phyloP scores from a whole-genome alignment of 2,888 invertebrate species.

The Dynastes grantii region DNA sequence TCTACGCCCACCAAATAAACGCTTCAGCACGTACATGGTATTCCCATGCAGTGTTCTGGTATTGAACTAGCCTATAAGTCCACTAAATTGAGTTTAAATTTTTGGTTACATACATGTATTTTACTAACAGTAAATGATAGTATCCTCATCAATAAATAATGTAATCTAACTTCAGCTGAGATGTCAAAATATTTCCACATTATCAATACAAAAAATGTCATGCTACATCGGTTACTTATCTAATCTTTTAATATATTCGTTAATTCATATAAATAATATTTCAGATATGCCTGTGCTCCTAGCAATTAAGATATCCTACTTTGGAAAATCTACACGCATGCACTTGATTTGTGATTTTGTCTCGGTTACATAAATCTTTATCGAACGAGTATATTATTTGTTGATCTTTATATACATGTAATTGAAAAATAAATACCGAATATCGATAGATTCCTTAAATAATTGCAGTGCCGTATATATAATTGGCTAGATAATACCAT shows the following conservation, averaged over 20 bases:
- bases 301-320: not conserved
- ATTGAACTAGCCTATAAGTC: not conserved
- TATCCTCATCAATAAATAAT: too few species aligned
- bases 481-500: slow-evolving; percentile 20
- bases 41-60: not conserved
- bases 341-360: slow-evolving; percentile 23
- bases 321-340: not conserved
- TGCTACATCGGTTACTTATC: slow-evolving; percentile 4
- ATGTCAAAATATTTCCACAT: not conserved
- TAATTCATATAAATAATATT: not conserved
- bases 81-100: not conserved
- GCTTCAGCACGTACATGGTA: not conserved
- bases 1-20: not conserved
- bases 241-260: slow-evolving; percentile 28
- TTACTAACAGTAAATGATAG: not conserved
- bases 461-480: not conserved
- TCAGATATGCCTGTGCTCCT: not conserved
- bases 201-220: not conserved
- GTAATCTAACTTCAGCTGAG: too few species aligned
- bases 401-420: slow-evolving; percentile 22
- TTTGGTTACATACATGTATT: not conserved
- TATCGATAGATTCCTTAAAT: slow-evolving; percentile 20
- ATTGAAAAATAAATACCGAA: slow-evolving; percentile 36
- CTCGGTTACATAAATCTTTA: slow-evolving; percentile 38
- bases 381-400: slow-evolving; percentile 25